These are phyloP conservation scores for Chironomus tepperi DNA, from an alignment of 1,140 invertebrate species.

Conservation along the genomic window DNA sequence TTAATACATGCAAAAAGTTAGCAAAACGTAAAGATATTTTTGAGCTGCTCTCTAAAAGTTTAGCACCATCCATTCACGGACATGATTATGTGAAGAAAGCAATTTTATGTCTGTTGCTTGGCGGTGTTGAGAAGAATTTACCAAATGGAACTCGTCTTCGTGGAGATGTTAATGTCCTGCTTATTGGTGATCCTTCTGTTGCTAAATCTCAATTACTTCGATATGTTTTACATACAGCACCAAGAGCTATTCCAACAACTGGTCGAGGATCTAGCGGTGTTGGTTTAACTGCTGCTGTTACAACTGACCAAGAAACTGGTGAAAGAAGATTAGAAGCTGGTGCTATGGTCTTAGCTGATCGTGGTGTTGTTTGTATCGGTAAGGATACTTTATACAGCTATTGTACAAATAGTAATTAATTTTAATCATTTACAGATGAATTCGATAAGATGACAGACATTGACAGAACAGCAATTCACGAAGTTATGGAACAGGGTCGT, in stretches of 20 bases:
- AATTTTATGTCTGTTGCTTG: constrained; percentile 88
- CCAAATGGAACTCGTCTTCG: constrained; percentile 92
- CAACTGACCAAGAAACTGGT: constrained; percentile 89
- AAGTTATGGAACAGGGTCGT: constrained; percentile 92
- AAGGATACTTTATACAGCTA: too few species aligned
- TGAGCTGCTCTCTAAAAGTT: constrained; percentile 78
- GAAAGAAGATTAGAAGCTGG: constrained; percentile 89
- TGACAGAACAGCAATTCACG: constrained; percentile 97
- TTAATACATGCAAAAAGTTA: constrained; percentile 82
- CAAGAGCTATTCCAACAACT: constrained; percentile 92
- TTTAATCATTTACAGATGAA: constrained; percentile 51
- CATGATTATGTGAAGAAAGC: constrained; percentile 96
- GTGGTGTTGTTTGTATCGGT: constrained; percentile 95
- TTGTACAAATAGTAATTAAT: too few species aligned
- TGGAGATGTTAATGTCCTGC: constrained; percentile 95
- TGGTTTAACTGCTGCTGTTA: constrained; percentile 97
- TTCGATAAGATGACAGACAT: constrained; percentile 99
- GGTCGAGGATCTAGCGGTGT: constrained; percentile 94
- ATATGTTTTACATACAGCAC: constrained; percentile 90
- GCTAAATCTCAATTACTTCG: constrained; percentile 96
- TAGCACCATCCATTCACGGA: constrained; percentile 97
- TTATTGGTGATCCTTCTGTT: constrained; percentile 98
- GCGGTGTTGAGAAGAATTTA: constrained; percentile 91
- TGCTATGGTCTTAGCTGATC: constrained; percentile 98
- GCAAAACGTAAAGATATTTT: constrained; percentile 79